Conservation (phyloP, 2,113 vertebrate genomes). For the Bothrops jararaca region DNA sequence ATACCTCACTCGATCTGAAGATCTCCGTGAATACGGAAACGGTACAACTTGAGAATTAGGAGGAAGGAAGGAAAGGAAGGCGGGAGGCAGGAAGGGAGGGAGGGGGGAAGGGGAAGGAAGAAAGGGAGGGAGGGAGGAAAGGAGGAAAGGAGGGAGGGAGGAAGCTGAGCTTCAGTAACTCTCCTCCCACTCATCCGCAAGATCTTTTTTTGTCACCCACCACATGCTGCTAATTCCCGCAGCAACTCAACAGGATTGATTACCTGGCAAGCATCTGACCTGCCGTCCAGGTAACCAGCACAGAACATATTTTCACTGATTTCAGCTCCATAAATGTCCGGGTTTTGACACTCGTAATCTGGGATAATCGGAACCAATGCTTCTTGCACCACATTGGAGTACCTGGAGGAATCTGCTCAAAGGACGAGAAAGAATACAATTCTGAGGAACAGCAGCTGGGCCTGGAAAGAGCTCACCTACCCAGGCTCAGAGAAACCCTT, state of each 20-base stretch:
- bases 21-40: background rate
- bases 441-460: background rate
- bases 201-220: background rate
- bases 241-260: constrained; percentile 32
- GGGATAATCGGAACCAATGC: constrained; percentile 76
- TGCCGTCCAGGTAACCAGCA: constrained; percentile 79
- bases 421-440: constrained; percentile 28
- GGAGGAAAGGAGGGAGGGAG: background rate
- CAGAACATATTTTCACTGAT: constrained; percentile 89
- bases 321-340: constrained; percentile 83
- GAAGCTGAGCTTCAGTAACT: background rate
- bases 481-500: too few relatives aligned
- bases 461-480: too few relatives aligned
- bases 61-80: background rate
- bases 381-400: constrained; percentile 80
- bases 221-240: background rate
- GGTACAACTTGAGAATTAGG: background rate
- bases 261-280: constrained; percentile 91
- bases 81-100: background rate
- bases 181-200: background rate
- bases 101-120: too few relatives aligned
- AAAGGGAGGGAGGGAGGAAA: rapidly evolving
- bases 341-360: constrained; percentile 76
- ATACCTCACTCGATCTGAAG: too few relatives aligned
- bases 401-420: constrained; percentile 68